Evolutionary conservation across 2,113 vertebrate species (phyloP).

Genomic region (Chlamydotis undulata): DNA sequence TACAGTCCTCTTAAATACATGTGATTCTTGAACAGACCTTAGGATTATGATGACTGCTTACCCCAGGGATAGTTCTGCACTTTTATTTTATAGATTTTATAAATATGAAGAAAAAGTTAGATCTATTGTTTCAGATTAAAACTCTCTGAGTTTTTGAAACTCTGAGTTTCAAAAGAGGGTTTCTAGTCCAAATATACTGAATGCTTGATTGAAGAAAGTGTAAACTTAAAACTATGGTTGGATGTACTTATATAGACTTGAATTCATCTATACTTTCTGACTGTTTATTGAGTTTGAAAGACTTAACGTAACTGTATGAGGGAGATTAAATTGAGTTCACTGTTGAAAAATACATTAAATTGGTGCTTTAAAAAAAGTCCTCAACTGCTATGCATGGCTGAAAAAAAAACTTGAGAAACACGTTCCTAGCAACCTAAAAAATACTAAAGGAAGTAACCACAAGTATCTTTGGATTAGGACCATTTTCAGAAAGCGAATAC

Average conservation of each 20-base stretch:
- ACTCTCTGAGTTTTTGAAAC: neutral
- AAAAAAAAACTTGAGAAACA: neutral
- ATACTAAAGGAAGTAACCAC: neutral
- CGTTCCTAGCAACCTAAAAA: neutral
- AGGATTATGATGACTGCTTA: neutral
- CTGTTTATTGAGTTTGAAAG: neutral
- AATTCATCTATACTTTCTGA: neutral
- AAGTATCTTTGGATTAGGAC: neutral
- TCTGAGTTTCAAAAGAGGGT: neutral
- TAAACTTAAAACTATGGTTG: neutral
- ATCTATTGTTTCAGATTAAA: neutral
- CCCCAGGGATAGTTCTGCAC: too few relatives aligned
- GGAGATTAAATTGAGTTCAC: neutral
- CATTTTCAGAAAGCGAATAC: neutral
- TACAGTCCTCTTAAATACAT: neutral
- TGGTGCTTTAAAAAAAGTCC: neutral
- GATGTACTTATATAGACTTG: neutral
- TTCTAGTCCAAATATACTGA: neutral
- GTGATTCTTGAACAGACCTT: neutral
- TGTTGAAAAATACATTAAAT: neutral
- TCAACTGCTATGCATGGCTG: neutral
- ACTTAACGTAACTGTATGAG: neutral
- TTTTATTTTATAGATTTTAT: neutral
- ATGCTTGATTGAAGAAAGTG: neutral
- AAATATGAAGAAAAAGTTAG: neutral